These are phyloP conservation scores for Oopsacas minuta DNA, from an alignment of 37 sponge, comb jelly and placozoan species.

Conservation along the genomic window DNA sequence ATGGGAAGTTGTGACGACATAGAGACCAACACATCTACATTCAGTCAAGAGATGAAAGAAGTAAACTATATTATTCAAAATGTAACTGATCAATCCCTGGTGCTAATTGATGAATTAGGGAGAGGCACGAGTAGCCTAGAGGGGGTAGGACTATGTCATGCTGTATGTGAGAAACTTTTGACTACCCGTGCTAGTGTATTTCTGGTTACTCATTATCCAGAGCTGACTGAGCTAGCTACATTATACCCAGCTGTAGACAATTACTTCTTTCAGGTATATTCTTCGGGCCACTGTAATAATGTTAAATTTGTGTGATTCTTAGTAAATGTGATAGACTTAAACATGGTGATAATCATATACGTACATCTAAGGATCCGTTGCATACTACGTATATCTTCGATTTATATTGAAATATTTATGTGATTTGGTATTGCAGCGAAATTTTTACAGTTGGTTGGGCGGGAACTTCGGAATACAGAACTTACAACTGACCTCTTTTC, in stretches of 20 bases:
- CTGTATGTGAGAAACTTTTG: conserved; percentile 79
- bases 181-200: conserved; percentile 40
- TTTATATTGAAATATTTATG: too few species aligned
- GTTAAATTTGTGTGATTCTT: neutral
- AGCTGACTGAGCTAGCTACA: conserved; percentile 55
- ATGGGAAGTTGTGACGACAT: conserved; percentile 94
- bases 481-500: too few species aligned
- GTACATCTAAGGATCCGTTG: neutral
- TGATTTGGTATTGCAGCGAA: too few species aligned
- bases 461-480: too few species aligned
- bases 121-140: conserved; percentile 89
- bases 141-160: conserved; percentile 87
- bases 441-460: too few species aligned
- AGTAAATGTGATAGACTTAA: neutral
- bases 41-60: conserved; percentile 74
- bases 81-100: conserved; percentile 38
- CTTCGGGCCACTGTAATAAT: neutral
- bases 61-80: conserved; percentile 32
- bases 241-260: conserved; percentile 88
- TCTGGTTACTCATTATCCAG: conserved; percentile 80
- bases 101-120: conserved; percentile 92
- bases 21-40: conserved; percentile 92
- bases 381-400: too few species aligned
- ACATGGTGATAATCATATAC: neutral
- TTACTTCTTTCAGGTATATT: conserved; percentile 25